Conservation (phyloP, 2,888 invertebrate genomes). For the Myopa testacea region DNA sequence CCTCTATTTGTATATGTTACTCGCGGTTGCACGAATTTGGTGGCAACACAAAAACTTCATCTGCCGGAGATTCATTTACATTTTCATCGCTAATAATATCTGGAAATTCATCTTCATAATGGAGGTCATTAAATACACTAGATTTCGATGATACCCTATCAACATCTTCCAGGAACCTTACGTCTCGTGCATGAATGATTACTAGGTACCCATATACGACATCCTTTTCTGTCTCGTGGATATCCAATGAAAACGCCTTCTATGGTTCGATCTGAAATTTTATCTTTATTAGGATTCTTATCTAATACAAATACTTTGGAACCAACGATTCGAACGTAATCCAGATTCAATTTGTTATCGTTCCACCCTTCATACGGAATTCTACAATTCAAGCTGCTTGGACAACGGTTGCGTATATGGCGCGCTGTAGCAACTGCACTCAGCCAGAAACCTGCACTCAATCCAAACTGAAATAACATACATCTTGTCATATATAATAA, state of each 20-base stretch:
- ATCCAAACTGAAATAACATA: background rate
- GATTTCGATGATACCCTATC: background rate
- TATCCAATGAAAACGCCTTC: conserved; percentile 44
- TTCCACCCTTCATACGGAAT: conserved; percentile 3
- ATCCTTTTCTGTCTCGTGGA: conserved; percentile 40
- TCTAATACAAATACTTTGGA: conserved; percentile 52
- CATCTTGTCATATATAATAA: conserved; percentile 9
- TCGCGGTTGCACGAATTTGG: conserved; percentile 31
- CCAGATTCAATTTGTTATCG: conserved; percentile 51
- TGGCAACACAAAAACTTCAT: background rate
- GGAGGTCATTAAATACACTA: conserved; percentile 4
- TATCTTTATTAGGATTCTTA: conserved; percentile 38
- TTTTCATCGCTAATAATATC: background rate
- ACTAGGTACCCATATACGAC: conserved; percentile 37
- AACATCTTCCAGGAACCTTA: conserved; percentile 33
- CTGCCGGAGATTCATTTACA: conserved; percentile 6
- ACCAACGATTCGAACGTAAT: conserved; percentile 62
- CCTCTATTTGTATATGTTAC: conserved; percentile 26
- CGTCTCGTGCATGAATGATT: conserved; percentile 33
- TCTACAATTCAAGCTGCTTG: conserved; percentile 2
- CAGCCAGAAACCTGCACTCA: background rate
- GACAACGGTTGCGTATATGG: conserved; percentile 10
- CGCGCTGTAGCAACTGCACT: conserved; percentile 9
- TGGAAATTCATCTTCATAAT: conserved; percentile 12
- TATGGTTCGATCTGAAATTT: conserved; percentile 32